Conservation (phyloP, 2,888 invertebrate genomes). For the Caradrina clavipalpis region DNA sequence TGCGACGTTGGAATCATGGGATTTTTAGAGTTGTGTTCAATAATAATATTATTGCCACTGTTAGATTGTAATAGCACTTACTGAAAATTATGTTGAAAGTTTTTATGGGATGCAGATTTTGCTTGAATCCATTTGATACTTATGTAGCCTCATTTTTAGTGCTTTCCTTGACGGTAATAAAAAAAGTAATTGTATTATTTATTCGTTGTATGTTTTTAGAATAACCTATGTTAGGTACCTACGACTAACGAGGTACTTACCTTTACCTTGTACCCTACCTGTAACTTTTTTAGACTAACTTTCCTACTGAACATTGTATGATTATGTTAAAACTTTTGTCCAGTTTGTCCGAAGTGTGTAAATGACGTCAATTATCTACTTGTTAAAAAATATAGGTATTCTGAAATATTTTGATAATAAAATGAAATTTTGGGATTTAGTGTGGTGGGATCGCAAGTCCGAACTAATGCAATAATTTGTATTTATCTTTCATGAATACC, state of each 20-base stretch:
- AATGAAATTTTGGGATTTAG: too few species aligned
- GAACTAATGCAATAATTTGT: too few species aligned
- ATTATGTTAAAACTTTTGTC: conserved; percentile 2
- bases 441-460: too few species aligned
- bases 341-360: conserved; percentile 31
- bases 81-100: neutral
- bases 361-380: conserved; percentile 27
- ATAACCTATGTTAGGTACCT: neutral
- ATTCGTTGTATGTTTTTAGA: neutral
- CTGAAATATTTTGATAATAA: too few species aligned
- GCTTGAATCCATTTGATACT: neutral
- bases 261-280: conserved; percentile 2
- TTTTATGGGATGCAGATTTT: neutral
- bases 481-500: too few species aligned
- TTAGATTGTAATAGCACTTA: neutral
- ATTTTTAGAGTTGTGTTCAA: conserved; percentile 2
- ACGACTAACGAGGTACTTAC: neutral
- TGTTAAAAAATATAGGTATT: neutral
- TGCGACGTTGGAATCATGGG: neutral
- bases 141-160: neutral
- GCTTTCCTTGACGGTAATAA: conserved; percentile 7
- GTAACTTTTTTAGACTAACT: neutral
- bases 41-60: neutral
- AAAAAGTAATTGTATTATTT: conserved; percentile 32
- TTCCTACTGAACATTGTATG: neutral